Conservation (phyloP, 2,797 vertebrate species). For the Sebastolobus altivelis region DNA sequence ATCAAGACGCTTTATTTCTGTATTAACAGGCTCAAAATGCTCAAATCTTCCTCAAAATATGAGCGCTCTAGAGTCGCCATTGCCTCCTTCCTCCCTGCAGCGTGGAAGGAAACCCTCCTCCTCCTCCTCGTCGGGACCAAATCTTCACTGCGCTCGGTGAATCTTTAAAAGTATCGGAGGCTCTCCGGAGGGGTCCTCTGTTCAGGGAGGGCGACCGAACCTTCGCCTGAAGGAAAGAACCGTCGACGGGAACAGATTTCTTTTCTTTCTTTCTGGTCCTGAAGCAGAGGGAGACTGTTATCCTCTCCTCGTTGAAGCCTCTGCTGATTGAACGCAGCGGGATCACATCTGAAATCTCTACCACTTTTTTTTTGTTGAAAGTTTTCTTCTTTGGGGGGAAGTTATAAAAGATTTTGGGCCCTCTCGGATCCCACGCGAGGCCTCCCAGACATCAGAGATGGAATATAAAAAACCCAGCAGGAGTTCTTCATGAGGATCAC, state of each 20-base stretch:
- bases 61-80: not conserved
- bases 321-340: conserved; percentile 28
- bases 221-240: conserved; percentile 12
- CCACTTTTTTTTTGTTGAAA: not conserved
- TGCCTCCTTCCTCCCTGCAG: not conserved
- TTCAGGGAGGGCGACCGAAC: conserved; percentile 21
- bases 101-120: not conserved
- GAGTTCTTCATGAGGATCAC: conserved; percentile 17
- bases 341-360: conserved; percentile 14
- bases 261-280: not conserved
- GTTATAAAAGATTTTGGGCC: not conserved
- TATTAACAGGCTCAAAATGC: not conserved
- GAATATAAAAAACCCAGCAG: conserved; percentile 14
- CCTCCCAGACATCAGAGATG: conserved; percentile 4
- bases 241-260: conserved; percentile 8
- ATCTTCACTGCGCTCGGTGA: not conserved
- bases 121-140: not conserved
- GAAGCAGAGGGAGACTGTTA: conserved; percentile 5
- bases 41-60: not conserved
- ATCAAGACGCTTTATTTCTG: not conserved
- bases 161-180: conserved; percentile 3
- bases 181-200: conserved; percentile 4
- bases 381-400: not conserved
- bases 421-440: not conserved
- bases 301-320: not conserved